Evolutionary conservation across 1,140 invertebrate species (phyloP).

Genomic region (Drosophila arawakana): DNA sequence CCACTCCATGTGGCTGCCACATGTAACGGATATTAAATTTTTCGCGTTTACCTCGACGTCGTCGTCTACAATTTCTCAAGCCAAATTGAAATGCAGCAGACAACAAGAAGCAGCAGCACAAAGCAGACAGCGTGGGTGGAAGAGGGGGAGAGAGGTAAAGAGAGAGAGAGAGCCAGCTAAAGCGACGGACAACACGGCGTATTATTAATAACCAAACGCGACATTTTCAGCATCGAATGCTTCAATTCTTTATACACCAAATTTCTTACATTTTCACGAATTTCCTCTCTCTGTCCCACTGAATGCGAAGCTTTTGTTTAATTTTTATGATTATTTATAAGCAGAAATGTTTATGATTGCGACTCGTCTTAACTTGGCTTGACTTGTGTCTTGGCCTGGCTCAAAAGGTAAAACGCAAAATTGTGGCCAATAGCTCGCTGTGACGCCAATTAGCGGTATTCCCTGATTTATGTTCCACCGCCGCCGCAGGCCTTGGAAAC

Average conservation of each 20-base stretch:
- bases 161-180: neutral
- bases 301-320: constrained; percentile 19
- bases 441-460: constrained; percentile 38
- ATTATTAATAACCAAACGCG: constrained; percentile 29
- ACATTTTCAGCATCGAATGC: constrained; percentile 30
- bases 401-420: constrained; percentile 25
- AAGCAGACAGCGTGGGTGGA: neutral
- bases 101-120: constrained; percentile 8
- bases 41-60: constrained; percentile 73
- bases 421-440: constrained; percentile 14
- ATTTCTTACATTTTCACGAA: constrained; percentile 2
- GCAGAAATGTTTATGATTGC: constrained; percentile 30
- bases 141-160: neutral
- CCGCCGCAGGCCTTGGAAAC: constrained; percentile 22
- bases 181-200: neutral
- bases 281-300: neutral
- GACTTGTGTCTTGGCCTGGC: neutral
- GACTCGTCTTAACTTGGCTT: too few species aligned
- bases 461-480: neutral
- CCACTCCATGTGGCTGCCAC: constrained; percentile 38
- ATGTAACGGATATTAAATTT: constrained; percentile 81
- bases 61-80: constrained; percentile 50
- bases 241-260: neutral
- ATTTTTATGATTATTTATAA: constrained; percentile 20
- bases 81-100: constrained; percentile 61